Conservation (phyloP, 2,888 invertebrate genomes). For the Acanthosepion pharaonis region DNA sequence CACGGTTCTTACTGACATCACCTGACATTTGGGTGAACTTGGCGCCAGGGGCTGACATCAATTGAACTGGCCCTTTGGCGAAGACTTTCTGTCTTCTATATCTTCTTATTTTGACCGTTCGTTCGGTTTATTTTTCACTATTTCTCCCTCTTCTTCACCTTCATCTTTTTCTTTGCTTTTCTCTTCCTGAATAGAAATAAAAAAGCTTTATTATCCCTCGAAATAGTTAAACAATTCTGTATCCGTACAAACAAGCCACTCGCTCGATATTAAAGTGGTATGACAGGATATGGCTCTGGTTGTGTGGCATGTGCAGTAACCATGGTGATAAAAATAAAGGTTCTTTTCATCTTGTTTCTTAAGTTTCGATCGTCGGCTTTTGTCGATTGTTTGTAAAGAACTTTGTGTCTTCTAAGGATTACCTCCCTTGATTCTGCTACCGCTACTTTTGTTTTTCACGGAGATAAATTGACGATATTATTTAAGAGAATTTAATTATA, state of each 20-base stretch:
- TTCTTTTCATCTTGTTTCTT: neutral
- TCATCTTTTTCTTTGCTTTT: neutral
- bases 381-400: neutral
- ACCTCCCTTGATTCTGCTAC: neutral
- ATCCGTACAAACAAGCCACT: too few relatives aligned
- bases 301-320: neutral
- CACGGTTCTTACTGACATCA: neutral
- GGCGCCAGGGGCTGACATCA: neutral
- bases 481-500: neutral
- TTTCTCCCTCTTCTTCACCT: neutral
- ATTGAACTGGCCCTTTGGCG: neutral
- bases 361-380: neutral
- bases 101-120: neutral
- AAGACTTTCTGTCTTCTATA: neutral
- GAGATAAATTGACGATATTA: neutral
- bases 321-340: neutral
- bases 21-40: neutral
- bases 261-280: too few relatives aligned
- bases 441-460: neutral
- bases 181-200: neutral
- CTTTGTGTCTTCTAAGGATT: neutral
- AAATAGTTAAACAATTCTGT: too few relatives aligned
- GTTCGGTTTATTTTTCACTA: neutral
- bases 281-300: neutral
- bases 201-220: too few relatives aligned